Evolutionary conservation across 1,140 invertebrate genomes (phyloP), one percentile per base, ranked within the genome.

Genomic region (Schlechtendalia chinensis): DNA sequence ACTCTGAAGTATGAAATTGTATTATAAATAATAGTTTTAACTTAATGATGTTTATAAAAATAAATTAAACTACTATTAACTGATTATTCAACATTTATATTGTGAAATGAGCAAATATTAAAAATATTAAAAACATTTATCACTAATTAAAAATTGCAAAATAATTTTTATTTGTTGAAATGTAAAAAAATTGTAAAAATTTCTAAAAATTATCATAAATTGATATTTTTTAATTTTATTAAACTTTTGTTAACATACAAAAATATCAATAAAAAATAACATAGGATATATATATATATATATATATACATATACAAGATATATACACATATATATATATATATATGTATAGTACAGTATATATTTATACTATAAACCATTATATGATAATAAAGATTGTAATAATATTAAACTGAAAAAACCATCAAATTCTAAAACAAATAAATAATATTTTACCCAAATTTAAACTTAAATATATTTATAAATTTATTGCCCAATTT

Each of bases 401-500:
- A 69, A 69, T 45, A 47, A 45, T 47, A 71, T 74, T 74, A 56
- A 19, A 75, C 56, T 39, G 29, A 39, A 39, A 10, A 72, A 71
- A 54, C 14, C 17, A 27, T 19, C 11, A 27, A 27, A 72, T 53
- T 72, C 29, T 54, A 72, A 72, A 72, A 72, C 17, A 72, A 53
- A 53, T 71, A 71, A 47, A 53, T 53, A 53, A 45, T 47, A 79
- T 27, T 39, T 39, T 79, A 61, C 75, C 75, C 75, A 63, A 63
- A 50, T 63, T 50, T 63, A 56, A 75, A 75, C 56, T 63, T 79
- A 63, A 56, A 47, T 27, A 79, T 79, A 77, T 59, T 39, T 77
- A 47, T 27, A 79, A 63, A 77, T 59, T 39, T 77, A 77, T 59
- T 59, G 56, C 72, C 72, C 72, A 77, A 77, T 58, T 58, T 58